Evolutionary conservation across 2,797 vertebrate genomes (phyloP), one percentile per base, ranked within the genome.

Genomic region (Oreonectes daqikongensis): DNA sequence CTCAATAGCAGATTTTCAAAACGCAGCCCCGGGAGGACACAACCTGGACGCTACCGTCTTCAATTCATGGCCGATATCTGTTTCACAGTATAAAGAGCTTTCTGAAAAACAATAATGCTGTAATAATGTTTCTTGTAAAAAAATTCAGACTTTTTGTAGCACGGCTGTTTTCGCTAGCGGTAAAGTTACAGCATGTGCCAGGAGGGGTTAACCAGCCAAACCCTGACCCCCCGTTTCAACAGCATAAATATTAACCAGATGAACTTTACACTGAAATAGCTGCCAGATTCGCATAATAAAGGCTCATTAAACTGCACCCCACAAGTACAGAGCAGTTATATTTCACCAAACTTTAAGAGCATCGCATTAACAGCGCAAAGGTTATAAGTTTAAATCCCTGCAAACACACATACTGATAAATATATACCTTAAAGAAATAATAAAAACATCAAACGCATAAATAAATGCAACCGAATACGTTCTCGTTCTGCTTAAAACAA

Each of bases 191-290:
- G 22, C 20, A 14, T 12, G 22, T 24, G 18, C 22, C 22, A 14
- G 4, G 52, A 55, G 52, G 20, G 52, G 3, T 55, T 55, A 57
- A 57, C 52, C 52, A 53, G 11, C 52, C 52, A 53, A 53, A 57
- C 22, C 57, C 17, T 18, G 57, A 30, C 18, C 30, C 53, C 57
- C 30, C 12, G 11, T 60, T 60, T 60, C 30, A 60, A 42, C 26
- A 44, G n/a, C 52, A 57, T 66, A 75, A 55, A 67, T 75, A 67
- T 44, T 59, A 68, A 67, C 64, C 30, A 75, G 40, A 67, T 68
- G 50, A 92, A 91, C 91, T 93, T 88, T 81, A 82, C 67, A 82
- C 61, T 85, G 60, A 88, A 84, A 90, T 73, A 85, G 84, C 85
- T 82, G 84, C 85, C 84, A 87, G 81, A 52, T 60, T 48, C 18